Evolutionary conservation across 1,140 invertebrate genomes (phyloP).

Genomic region (Laupala kohalensis): DNA sequence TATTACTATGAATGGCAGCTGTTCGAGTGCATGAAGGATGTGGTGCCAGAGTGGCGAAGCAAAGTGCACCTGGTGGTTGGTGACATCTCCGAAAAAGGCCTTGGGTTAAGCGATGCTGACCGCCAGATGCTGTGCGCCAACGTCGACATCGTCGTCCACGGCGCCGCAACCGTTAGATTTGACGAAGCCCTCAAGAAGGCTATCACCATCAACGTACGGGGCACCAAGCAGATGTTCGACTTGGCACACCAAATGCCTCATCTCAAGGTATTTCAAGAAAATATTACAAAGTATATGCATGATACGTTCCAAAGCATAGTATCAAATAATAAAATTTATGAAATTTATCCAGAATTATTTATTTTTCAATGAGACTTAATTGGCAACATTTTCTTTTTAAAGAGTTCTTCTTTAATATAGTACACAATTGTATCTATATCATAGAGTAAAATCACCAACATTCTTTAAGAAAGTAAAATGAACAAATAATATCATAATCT

Average conservation of each 20-base stretch:
- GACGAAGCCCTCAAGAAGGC: constrained; percentile 20
- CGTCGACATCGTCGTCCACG: constrained; percentile 42
- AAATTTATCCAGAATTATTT: no score
- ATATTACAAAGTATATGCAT: no score
- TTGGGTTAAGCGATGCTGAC: constrained; percentile 47
- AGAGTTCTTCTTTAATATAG: no score
- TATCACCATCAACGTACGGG: constrained; percentile 24
- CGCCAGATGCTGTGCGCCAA: constrained; percentile 23
- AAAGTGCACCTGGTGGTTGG: constrained; percentile 48
- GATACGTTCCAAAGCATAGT: no score
- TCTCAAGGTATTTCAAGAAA: constrained; percentile 22
- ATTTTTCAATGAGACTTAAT: no score
- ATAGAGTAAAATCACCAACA: no score
- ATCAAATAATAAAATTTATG: no score
- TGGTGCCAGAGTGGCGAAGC: constrained; percentile 34
- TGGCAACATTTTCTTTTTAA: no score
- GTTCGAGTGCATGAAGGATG: neutral
- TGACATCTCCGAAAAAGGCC: constrained; percentile 43
- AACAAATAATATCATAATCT: no score
- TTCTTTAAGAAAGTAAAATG: no score
- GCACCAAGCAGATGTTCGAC: constrained; percentile 23
- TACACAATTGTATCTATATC: no score
- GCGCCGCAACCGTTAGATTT: constrained; percentile 38
- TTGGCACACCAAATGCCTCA: constrained; percentile 23
- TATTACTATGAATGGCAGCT: no score